These are phyloP conservation scores for Nomia melanderi DNA, from an alignment of 1,140 invertebrate genomes.

Conservation along the genomic window DNA sequence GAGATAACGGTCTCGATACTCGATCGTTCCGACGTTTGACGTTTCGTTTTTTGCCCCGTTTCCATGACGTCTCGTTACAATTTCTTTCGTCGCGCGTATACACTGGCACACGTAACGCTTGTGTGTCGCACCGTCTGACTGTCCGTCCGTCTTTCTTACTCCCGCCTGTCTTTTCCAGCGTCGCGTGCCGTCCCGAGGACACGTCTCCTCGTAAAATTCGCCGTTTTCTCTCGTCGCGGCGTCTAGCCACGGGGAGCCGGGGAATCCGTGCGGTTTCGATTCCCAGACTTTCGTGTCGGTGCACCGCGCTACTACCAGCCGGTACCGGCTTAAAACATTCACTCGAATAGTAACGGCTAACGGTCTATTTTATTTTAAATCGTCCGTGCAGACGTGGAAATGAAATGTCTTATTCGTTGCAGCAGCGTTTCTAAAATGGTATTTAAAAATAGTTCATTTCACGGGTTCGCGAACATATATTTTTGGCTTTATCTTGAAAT, in stretches of 20 bases:
- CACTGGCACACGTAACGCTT: too few species aligned
- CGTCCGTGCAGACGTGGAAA: too few species aligned
- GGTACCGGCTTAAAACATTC: too few species aligned
- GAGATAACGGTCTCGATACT: background rate
- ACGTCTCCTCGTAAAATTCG: conserved; percentile 17
- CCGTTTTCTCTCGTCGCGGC: conserved; percentile 32
- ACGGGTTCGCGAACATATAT: too few species aligned
- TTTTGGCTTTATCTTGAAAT: too few species aligned
- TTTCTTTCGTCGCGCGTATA: background rate
- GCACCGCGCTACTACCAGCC: too few species aligned
- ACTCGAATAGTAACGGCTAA: too few species aligned
- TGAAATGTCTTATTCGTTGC: too few species aligned
- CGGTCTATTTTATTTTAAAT: too few species aligned
- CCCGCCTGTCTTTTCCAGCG: background rate
- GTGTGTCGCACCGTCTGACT: background rate
- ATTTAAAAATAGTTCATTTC: too few species aligned
- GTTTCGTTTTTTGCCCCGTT: background rate
- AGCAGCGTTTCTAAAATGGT: too few species aligned
- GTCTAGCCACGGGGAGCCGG: conserved; percentile 27
- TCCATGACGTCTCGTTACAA: background rate
- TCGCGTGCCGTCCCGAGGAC: background rate
- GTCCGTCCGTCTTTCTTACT: background rate
- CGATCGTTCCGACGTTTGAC: background rate
- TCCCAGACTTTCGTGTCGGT: conserved; percentile 48
- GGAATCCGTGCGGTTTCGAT: conserved; percentile 45